Percentiles rank a stretch among this genome's conserved stretches.
phyloP scores from a whole-genome alignment of 2,888 invertebrate genomes.

The Dicyrtomina minuta region DNA sequence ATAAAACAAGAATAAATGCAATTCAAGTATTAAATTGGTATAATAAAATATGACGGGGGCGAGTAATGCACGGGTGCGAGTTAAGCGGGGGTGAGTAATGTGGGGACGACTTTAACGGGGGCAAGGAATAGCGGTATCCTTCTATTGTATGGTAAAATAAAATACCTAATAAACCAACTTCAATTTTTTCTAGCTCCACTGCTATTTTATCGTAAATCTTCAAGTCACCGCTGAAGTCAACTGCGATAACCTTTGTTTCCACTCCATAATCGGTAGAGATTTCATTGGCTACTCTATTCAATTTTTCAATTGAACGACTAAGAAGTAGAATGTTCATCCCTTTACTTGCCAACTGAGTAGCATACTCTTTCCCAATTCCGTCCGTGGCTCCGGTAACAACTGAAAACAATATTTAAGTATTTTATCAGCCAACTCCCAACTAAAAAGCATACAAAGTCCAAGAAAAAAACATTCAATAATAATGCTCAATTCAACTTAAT shows the following conservation, averaged over 20 bases:
- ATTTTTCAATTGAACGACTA: conserved; percentile 73
- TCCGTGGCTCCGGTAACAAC: conserved; percentile 87
- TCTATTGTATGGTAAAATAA: too few relatives aligned
- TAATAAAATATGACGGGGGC: too few relatives aligned
- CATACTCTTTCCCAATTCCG: conserved; percentile 86
- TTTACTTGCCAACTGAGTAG: conserved; percentile 72
- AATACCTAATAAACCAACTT: conserved; percentile 74
- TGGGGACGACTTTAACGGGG: too few relatives aligned
- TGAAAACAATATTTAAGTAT: too few relatives aligned
- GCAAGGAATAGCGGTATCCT: too few relatives aligned
- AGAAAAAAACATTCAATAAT: too few relatives aligned
- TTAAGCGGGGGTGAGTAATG: too few relatives aligned
- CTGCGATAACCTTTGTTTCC: conserved; percentile 74
- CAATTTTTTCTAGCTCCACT: conserved; percentile 71
- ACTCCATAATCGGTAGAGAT: conserved; percentile 65
- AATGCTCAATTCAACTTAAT: too few relatives aligned
- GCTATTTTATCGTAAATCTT: conserved; percentile 72
- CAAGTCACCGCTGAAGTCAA: conserved; percentile 75
- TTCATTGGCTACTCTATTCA: conserved; percentile 69
- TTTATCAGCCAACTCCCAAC: too few relatives aligned
- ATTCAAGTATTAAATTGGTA: too few relatives aligned
- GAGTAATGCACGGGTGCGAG: too few relatives aligned
- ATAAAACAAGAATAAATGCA: background rate
- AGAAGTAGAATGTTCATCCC: conserved; percentile 79
- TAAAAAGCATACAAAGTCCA: too few relatives aligned